phyloP scores from a whole-genome alignment of 2,113 vertebrate genomes.

The Lycaon pictus region DNA sequence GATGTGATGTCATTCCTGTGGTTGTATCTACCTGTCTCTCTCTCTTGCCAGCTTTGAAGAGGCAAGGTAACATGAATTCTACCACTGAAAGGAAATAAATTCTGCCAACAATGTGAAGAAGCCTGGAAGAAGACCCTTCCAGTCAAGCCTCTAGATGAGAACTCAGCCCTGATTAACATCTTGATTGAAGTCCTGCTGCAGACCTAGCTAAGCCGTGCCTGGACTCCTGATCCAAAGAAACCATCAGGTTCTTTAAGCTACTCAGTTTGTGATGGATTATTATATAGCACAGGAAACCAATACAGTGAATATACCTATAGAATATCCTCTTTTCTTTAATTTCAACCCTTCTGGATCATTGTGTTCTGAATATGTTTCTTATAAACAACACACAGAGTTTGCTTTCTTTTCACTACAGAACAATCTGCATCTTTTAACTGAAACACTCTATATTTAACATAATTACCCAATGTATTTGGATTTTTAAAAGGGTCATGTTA shows the following conservation, averaged over 20 bases:
- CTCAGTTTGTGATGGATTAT: not conserved
- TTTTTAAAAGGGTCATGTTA: slow-evolving; percentile 7
- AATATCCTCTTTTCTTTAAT: not conserved
- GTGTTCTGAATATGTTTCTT: not conserved
- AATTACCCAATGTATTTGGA: not conserved
- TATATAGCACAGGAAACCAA: not conserved
- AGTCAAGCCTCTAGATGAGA: not conserved
- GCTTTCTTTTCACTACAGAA: not conserved
- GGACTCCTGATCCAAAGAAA: not conserved
- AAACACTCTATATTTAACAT: not conserved
- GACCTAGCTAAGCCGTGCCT: not conserved
- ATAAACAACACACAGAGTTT: not conserved
- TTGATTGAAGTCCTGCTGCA: not conserved
- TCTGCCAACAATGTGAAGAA: not conserved
- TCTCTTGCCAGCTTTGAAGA: not conserved
- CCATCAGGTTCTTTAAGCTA: not conserved
- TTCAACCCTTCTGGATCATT: not conserved
- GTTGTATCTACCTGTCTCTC: not conserved
- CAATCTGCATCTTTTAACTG: slow-evolving; percentile 12
- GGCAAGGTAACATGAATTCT: not conserved
- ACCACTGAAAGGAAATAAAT: not conserved
- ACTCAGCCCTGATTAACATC: not conserved
- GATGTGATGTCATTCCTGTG: not conserved
- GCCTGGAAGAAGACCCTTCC: not conserved
- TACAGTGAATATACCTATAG: not conserved